Evolutionary conservation across 2,888 invertebrate species (phyloP), one percentile per base, ranked within the genome.

Genomic region (Spicauda simplicius): DNA sequence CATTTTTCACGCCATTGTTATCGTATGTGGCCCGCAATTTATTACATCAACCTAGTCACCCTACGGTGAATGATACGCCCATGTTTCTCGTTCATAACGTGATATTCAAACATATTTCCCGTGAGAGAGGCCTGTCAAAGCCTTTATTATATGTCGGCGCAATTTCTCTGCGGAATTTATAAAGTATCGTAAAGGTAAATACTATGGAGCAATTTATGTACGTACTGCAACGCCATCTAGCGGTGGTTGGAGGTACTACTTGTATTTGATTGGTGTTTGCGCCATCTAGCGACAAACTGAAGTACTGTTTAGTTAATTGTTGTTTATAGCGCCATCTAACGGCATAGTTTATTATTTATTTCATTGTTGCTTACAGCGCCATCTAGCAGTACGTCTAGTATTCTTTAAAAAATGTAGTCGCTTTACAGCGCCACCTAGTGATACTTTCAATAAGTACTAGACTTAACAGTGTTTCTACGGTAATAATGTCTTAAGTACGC

Each of bases 61-160:
- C 25, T 25, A 25, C 25, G 25, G 25, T 25, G 25, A 25, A 25
- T 25, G 25, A 25, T 25, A 25, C 25, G 25, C 25, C 25, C 3
- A 25, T 25, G 25, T 25, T 4, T 25, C 25, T 25, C 25, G 25
- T 25, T 25, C 25, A 25, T 54, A 59, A 59, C 59, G 54, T 12
- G 30, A 53, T 59, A 59, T 59, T 59, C 65, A 65, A 65, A 65
- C 54, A 33, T 54, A 65, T 65, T 65, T 65, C 65, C 65, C 65
- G 37, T 16, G 64, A 64, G 65, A 65, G 59, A 33, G 16, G 12
- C 64, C 37, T 65, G 64, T 53, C 64, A 65, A 65, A 58, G 53
- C 64, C 58, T 54, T 58, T 59, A 58, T 58, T 65, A 37, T 64
- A 10, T 20, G 6, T 52, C 25, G 58, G 58, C 20, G 25, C 50